Evolutionary conservation across 2,888 invertebrate genomes (phyloP), one percentile per base, ranked within the genome.

Genomic region (Clitarchus hookeri): DNA sequence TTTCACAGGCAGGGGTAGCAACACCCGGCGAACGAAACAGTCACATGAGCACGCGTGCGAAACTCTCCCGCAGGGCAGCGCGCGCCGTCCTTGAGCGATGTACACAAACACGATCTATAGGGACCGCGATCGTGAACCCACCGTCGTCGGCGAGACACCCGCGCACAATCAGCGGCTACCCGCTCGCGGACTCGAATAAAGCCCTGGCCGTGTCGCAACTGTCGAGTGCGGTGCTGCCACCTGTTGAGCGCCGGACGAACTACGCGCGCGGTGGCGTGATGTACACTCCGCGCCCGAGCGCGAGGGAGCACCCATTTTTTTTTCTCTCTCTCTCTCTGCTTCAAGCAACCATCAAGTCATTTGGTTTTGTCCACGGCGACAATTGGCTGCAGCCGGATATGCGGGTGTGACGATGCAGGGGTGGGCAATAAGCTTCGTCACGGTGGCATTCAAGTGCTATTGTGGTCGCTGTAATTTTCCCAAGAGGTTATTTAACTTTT

Each of bases 1-100:
- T 93, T 48, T 79, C 65, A 4, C n/a, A n/a, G 12, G 19, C 23
- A 65, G 65, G 65, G 65, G 65, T 65, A 65, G 65, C 65, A 8
- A 65, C 65, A 65, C 65, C 23, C 65, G 65, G 3, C 13, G 13
- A 65, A 65, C 65, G 65, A 23, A 8, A n/a, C 1, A 16, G 12
- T 65, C 65, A 65, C 65, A 65, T 65, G 11, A 23, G 65, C 36
- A 36, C 36, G 36, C 36, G 36, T 36, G 36, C 19, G 65, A n/a
- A n/a, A 19, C 65, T n/a, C 16, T 2, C 48, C 16, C 48, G 48
- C 8, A 48, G 48, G n/a, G n/a, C n/a, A n/a, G n/a, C n/a, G n/a
- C 36, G 19, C 65, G 16, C 19, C 1, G 65, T 65, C 65, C n/a
- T 65, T 23, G 65, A 65, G 23, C 8, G 65, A 65, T 19, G 65